Conservation (phyloP, 2,797 vertebrate species). For the Acomys russatus region DNA sequence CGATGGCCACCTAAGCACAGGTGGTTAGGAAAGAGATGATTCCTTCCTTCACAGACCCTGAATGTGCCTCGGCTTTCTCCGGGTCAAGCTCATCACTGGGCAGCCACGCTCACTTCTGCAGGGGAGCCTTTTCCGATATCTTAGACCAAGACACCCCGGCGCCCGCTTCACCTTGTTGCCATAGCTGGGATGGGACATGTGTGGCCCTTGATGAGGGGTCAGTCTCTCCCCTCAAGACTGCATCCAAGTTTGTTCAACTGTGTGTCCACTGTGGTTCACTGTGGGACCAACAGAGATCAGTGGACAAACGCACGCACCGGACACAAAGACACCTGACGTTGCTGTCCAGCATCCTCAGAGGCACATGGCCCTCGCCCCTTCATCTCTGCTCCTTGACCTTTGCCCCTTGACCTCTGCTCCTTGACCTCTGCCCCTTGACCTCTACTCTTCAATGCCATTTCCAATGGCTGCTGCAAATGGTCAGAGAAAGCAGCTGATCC, state of each 20-base stretch:
- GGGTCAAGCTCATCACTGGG: background rate
- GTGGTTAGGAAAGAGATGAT: too few species aligned
- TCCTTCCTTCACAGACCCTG: background rate
- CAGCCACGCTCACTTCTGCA: too few species aligned
- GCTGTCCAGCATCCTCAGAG: background rate
- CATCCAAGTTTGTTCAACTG: too few species aligned
- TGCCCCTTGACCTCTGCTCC: background rate
- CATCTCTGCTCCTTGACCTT: background rate
- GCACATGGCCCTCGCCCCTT: background rate
- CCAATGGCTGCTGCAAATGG: background rate
- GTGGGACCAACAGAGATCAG: background rate
- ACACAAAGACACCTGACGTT: background rate
- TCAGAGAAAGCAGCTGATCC: background rate
- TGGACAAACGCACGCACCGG: background rate
- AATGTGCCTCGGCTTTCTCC: background rate
- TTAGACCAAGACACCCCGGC: background rate
- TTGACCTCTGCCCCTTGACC: background rate
- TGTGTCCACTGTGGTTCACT: background rate
- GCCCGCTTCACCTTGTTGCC: background rate
- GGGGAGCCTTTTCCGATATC: background rate
- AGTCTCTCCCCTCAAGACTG: background rate
- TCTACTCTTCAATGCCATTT: background rate
- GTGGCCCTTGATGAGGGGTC: background rate
- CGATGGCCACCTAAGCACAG: rapidly evolving
- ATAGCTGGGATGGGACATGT: background rate